Base-by-base conservation (phyloP, 2,888 invertebrate genomes). In the Gastrophysa polygoni region DNA sequence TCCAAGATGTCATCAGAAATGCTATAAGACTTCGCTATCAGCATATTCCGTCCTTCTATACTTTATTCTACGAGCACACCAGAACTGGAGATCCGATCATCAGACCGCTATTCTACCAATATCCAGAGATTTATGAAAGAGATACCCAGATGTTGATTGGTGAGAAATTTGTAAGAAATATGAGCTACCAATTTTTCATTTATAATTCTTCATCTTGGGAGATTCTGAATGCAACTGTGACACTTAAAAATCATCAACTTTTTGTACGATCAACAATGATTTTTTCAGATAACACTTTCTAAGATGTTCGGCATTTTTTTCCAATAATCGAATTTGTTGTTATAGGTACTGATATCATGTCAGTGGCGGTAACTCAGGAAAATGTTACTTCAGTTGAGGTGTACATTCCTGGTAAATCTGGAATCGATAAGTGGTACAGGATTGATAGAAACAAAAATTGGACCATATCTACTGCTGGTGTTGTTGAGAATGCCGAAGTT, bases 21-120 rank as follows among this genome's bases (percentile, higher is more conserved):
- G 89, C 92, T 0, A 81, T 91, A 34, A 82, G 92, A 10, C 84
- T 88, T 44, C 86, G 98, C 57, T 98, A 99, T 79, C 87, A 90
- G 0, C 91, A 94, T 66, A 80, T 98, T 49, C 96, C 98, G 43
- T 85, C 88, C 61, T 94, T 93, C 94, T 95, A 95, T 82, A 94
- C 95, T 0, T 75, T 93, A 20, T 98, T 98, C 85, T 91, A 91
- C 79, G 92, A 96, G 78, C 92, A 95, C 77, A 89, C 92, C 44
- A 77, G 87, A 52, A 88, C 87, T 66, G 96, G 96, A 0, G 83
- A 87, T 49, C 97, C 98, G 0, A 91, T 96, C 0, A 92, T 96
- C 83, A 84, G 95, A 43, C 95, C 98, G 0, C 77, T 96, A 18
- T 92, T 95, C 88, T 88, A 92, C 54, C 91, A 96, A 74, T 99